Base-by-base conservation (phyloP, 2,888 invertebrate species). In the Euproctis similis region DNA sequence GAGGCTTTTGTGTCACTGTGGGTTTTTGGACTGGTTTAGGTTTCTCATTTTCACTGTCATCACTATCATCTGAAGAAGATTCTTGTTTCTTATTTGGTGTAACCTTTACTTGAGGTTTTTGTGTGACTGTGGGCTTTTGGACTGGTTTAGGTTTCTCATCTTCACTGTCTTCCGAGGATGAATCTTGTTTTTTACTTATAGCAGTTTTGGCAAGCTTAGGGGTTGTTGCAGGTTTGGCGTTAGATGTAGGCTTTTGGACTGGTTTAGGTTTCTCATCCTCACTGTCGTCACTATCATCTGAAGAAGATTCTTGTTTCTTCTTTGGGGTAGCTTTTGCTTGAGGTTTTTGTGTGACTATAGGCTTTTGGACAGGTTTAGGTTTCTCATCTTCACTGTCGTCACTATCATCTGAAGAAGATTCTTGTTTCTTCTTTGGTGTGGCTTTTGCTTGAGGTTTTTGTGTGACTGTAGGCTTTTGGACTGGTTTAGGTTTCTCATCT, bases 51-150 rank as follows among this genome's bases (percentile, higher is more conserved):
- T 69, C 70, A 14, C 77, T 69, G 36, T 85, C 78, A 36, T 70
- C 70, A 11, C 77, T 67, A 18, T 77, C 77, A 30, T 70, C 73
- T 21, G 74, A 72, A 21, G 72, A 72, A 36, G 63, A 42, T 28
- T 55, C 51, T 38, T 64, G 57, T 23, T 61, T 58, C 30, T 53
- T 53, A 8, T 26, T 21, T 34, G 38, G 17, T 14, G 42, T 30
- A 36, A 57, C 48, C 26, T 28, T 45, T 46, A 5, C 40, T 19
- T 35, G 31, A 13, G 42, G 31, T 30, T 55, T 48, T 8, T 10
- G 5, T 19, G 4, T 6, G 4, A 34, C 26, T 10, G 34, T 33
- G 9, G 42, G 29, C 24, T 6, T 6, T 19, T 4, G 7, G 56
- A 27, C 42, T 43, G 36, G 13, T 26, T 47, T 47, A 2, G 48